Percentiles rank a stretch among this genome's conserved stretches.
phyloP scores from a whole-genome alignment of 2,797 vertebrate genomes.

The Poeciliopsis gracilis region DNA sequence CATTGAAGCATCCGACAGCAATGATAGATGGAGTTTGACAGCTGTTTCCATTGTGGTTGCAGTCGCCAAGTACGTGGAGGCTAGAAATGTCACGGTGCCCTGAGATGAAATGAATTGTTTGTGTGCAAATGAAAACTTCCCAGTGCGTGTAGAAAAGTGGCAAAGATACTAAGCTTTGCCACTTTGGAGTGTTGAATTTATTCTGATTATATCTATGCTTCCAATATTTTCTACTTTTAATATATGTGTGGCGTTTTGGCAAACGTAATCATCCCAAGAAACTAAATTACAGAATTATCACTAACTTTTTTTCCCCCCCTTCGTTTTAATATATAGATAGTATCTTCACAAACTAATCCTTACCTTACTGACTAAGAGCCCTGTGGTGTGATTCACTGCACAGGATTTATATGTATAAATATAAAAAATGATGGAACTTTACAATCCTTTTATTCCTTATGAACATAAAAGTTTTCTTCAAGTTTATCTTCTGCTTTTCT shows the following conservation, averaged over 20 bases:
- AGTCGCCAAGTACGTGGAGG: background rate
- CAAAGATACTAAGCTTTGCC: background rate
- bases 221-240: conserved; percentile 1
- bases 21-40: background rate
- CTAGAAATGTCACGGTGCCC: background rate
- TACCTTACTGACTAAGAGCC: background rate
- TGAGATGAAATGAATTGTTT: background rate
- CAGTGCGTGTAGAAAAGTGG: background rate
- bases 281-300: conserved; percentile 3
- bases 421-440: background rate
- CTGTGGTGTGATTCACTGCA: background rate
- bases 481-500: conserved; percentile 1
- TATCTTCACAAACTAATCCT: conserved; percentile 9
- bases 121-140: background rate
- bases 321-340: background rate
- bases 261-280: background rate
- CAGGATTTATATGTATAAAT: background rate
- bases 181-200: background rate
- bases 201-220: background rate
- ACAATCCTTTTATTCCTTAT: background rate
- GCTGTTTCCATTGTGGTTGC: background rate
- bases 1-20: background rate
- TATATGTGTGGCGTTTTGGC: background rate
- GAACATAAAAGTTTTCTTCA: background rate
- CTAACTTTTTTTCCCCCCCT: background rate